A percentile compares a stretch with the other conserved stretches of the same genome.
Evolutionary conservation across 2,113 vertebrate species (phyloP).

Genomic region (Oryzias celebensis): DNA sequence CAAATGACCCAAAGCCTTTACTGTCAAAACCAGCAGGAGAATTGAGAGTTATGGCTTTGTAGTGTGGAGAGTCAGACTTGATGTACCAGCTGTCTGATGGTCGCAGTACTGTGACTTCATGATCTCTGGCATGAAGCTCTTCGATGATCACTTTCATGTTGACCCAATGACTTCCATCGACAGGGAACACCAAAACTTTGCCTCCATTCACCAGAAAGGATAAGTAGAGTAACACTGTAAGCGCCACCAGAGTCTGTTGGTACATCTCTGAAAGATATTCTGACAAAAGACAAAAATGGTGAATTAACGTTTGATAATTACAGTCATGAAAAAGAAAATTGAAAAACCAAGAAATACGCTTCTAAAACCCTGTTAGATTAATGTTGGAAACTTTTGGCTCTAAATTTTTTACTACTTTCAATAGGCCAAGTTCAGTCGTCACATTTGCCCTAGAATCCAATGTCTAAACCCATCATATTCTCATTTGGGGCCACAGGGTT

Average conservation of each 20-base stretch:
- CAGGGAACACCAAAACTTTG: conserved; percentile 55
- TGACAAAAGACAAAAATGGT: conserved; percentile 11
- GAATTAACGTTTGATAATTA: too few relatives aligned
- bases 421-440: too few relatives aligned
- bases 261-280: conserved; percentile 49
- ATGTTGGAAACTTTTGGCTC: too few relatives aligned
- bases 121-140: conserved; percentile 60
- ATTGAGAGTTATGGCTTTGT: conserved; percentile 38
- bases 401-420: too few relatives aligned
- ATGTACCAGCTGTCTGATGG: conserved; percentile 54
- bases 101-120: conserved; percentile 53
- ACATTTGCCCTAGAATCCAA: too few relatives aligned
- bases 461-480: too few relatives aligned
- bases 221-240: conserved; percentile 34
- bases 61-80: conserved; percentile 47
- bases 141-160: conserved; percentile 64
- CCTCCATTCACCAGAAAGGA: conserved; percentile 23
- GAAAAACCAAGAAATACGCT: too few relatives aligned
- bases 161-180: conserved; percentile 68
- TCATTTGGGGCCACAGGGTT: too few relatives aligned
- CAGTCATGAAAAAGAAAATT: too few relatives aligned
- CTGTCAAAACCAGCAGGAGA: conserved; percentile 8
- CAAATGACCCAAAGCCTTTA: conserved; percentile 10
- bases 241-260: neutral
- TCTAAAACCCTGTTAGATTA: too few relatives aligned